A percentile compares a stretch with the other conserved stretches of the same genome.
phyloP scores from a whole-genome alignment of 1,140 invertebrate species.

The Euborellia annulipes region DNA sequence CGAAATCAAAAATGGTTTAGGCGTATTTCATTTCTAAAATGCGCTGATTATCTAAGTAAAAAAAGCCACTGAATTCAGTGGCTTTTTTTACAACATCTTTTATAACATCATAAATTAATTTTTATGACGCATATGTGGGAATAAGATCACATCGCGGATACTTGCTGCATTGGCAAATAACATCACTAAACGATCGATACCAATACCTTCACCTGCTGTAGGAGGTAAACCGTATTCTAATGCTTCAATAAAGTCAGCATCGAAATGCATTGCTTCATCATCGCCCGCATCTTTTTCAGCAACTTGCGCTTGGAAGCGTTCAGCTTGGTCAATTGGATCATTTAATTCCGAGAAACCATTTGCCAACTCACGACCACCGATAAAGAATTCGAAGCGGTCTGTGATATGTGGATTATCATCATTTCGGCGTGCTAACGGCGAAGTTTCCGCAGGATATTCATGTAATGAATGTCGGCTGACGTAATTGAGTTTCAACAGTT shows the following conservation, averaged over 20 bases:
- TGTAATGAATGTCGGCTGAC: slow-evolving; percentile 5
- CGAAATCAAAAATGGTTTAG: too few relatives aligned
- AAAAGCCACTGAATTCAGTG: too few relatives aligned
- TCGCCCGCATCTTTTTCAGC: slow-evolving; percentile 4
- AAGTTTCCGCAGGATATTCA: slow-evolving; percentile 1
- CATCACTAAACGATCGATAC: slow-evolving; percentile 11
- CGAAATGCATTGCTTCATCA: slow-evolving; percentile 10
- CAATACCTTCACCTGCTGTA: slow-evolving; percentile 5
- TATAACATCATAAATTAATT: too few relatives aligned
- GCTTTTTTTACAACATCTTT: too few relatives aligned
- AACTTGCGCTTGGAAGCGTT: slow-evolving; percentile 8
- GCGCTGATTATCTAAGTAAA: too few relatives aligned
- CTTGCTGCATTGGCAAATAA: slow-evolving; percentile 1
- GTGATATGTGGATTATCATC: slow-evolving; percentile 4
- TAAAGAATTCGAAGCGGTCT: slow-evolving; percentile 14
- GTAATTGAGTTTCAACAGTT: neutral
- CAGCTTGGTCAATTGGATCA: slow-evolving; percentile 9
- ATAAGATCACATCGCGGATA: slow-evolving; percentile 5
- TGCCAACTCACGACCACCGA: slow-evolving; percentile 2
- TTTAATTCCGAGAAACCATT: slow-evolving; percentile 13
- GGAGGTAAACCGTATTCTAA: slow-evolving; percentile 13
- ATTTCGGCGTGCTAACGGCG: slow-evolving; percentile 1
- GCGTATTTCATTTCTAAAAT: too few relatives aligned
- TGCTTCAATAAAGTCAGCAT: slow-evolving; percentile 11
- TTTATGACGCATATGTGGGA: neutral